Evolutionary conservation across 2,113 vertebrate species (phyloP), one percentile per base, ranked within the genome.

Genomic region (Tyto alba): DNA sequence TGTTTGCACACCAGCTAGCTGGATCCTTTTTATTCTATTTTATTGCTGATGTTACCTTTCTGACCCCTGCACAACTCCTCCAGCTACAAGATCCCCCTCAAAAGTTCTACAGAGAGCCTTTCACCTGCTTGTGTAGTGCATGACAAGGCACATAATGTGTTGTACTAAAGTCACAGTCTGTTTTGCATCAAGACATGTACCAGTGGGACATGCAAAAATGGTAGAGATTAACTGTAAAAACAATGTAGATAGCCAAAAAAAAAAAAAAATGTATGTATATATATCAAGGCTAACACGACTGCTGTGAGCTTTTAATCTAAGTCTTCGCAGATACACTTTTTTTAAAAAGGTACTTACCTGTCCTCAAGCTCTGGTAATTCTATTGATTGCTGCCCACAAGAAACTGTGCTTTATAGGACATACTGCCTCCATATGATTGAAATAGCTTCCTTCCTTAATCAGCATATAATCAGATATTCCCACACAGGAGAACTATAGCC

Each of bases 401-500:
- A 88, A 95, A 90, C 74, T 75, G 69, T 78, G 88, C 83, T 93
- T 93, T 55, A 89, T 72, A 89, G 85, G 85, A 80, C 57, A 92
- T 86, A 82, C 81, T 95, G 92, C 90, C 95, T 84, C 96, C 60
- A 34, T 93, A 90, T 83, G 91, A 93, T 88, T 89, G 90, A 95
- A 97, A 91, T 95, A 89, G 90, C 85, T 72, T 88, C 86, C 78
- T 96, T 92, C 94, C 96, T 93, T 95, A 94, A 97, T 95, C 96
- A 96, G 88, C 90, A 97, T 95, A 97, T 96, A 97, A 98, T 93
- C 97, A 97, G 90, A 84, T 93, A 98, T 94, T 94, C 96, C 90
- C 89, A 96, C 96, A 94, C 94, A 93, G 93, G 90, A 94, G 95
- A 98, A 97, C 91, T 97, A 95, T 92, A 97, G 97, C 95, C 71